Evolutionary conservation across 2,113 vertebrate species (phyloP).

Genomic region (Psilopsiagon aymara): DNA sequence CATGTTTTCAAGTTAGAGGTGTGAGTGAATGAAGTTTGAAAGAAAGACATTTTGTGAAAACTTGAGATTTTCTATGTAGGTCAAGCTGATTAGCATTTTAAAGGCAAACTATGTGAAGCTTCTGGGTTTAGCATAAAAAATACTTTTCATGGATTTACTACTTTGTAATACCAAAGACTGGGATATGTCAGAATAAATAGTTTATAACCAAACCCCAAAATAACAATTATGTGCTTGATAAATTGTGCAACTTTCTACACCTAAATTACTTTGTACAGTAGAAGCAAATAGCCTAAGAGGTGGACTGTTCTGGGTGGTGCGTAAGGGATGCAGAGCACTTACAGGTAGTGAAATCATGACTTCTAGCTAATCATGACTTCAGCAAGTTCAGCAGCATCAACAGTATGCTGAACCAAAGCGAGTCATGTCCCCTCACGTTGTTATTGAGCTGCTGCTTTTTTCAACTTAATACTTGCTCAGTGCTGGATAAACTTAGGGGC

Average conservation of each 20-base stretch:
- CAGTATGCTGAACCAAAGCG: background rate
- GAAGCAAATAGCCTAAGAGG: background rate
- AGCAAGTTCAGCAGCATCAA: background rate
- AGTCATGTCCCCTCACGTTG: background rate
- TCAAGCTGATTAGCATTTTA: constrained; percentile 58
- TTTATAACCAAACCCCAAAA: constrained; percentile 5
- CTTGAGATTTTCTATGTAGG: constrained; percentile 40
- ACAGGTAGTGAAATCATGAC: background rate
- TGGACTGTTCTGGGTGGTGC: background rate
- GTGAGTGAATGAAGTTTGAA: constrained; percentile 14
- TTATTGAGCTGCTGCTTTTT: background rate
- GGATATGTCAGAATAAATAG: background rate
- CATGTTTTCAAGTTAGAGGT: background rate
- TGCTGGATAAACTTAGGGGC: background rate
- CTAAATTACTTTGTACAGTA: background rate
- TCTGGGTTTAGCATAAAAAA: constrained; percentile 41
- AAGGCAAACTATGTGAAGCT: constrained; percentile 22
- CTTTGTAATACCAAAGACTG: constrained; percentile 5
- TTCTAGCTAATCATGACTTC: background rate
- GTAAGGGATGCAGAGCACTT: background rate
- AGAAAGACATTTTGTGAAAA: constrained; percentile 13
- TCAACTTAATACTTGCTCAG: background rate
- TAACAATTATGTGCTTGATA: background rate
- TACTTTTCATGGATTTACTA: constrained; percentile 9
- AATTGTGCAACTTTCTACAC: background rate